Conservation (phyloP, 2,888 invertebrate genomes). For the Fabriciana adippe region DNA sequence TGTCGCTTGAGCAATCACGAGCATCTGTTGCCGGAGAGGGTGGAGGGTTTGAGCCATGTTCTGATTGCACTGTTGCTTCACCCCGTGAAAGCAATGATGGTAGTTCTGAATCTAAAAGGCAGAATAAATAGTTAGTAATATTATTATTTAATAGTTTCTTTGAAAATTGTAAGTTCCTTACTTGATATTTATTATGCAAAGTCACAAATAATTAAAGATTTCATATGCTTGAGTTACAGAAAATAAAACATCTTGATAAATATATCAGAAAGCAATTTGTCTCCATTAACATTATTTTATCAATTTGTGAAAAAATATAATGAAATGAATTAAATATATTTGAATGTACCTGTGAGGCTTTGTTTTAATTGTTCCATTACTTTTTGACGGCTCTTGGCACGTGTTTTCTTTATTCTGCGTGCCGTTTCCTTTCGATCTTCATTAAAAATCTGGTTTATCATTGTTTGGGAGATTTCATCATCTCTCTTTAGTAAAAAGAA, state of each 20-base stretch:
- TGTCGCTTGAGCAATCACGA: conserved; percentile 85
- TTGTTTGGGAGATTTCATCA: conserved; percentile 84
- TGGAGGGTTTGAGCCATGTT: conserved; percentile 87
- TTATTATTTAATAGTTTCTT: neutral
- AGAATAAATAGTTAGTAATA: conserved; percentile 1
- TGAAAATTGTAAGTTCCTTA: too few relatives aligned
- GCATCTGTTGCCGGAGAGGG: conserved; percentile 91
- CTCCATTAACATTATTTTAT: too few relatives aligned
- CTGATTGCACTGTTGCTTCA: conserved; percentile 81
- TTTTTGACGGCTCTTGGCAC: conserved; percentile 82
- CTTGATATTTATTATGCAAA: too few relatives aligned
- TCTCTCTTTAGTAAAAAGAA: conserved; percentile 90
- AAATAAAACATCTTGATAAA: too few relatives aligned
- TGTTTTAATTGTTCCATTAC: conserved; percentile 86
- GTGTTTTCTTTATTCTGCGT: conserved; percentile 80
- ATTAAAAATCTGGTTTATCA: conserved; percentile 86
- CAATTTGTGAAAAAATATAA: too few relatives aligned
- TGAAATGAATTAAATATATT: too few relatives aligned
- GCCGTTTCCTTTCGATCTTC: conserved; percentile 83
- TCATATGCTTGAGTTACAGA: too few relatives aligned
- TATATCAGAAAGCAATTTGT: too few relatives aligned
- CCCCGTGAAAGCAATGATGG: conserved; percentile 85
- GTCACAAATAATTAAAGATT: too few relatives aligned
- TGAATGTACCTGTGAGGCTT: conserved; percentile 72
- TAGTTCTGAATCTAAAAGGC: conserved; percentile 77